Base-by-base conservation (phyloP, 2,113 vertebrate species). In the Esox niger region DNA sequence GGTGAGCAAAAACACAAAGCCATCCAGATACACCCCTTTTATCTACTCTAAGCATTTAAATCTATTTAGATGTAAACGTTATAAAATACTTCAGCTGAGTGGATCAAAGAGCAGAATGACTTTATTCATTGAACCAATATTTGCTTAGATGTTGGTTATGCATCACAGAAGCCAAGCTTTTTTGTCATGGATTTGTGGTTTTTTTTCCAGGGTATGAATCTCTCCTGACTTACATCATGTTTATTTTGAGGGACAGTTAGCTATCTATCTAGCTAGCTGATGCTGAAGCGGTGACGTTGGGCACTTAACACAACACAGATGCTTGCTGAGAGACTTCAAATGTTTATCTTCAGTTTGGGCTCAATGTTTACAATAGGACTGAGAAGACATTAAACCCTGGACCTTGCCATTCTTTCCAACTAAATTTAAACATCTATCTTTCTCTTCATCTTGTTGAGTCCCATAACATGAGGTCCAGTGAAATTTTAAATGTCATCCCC, bases 281-380 rank as follows among this genome's bases (percentile, higher is more conserved):
- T 55, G 31, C 20, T 43, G 13, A 17, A 32, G 20, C n/a, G 15
- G 17, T 0, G 54, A 46, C 63, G 49, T n/a, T 38, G 70, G 20
- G 33, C 54, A 62, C 31, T 35, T 62, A 60, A 70, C 65, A 35
- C 54, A 62, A 38, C 17, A 7, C 26, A 30, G 56, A 77, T 66
- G 63, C 70, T 77, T 72, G 75, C 62, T 74, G 59, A 55, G 64
- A 55, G 64, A 74, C 67, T 27, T 58, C 25, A 79, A 79, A 70
- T 81, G 79, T 88, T 88, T 84, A 79, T 78, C 46, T 75, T 65
- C 47, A 33, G 70, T 64, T 56, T 30, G 55, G 23, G 64, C 60
- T 49, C 21, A 66, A 68, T 79, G 71, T 86, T 88, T 83, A 83
- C 56, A 69, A n/a, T 56, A 27, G 75, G 74, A 64, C 38, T 29